phyloP scores from a whole-genome alignment of 2,113 vertebrate species.

The Psittacus erithacus region DNA sequence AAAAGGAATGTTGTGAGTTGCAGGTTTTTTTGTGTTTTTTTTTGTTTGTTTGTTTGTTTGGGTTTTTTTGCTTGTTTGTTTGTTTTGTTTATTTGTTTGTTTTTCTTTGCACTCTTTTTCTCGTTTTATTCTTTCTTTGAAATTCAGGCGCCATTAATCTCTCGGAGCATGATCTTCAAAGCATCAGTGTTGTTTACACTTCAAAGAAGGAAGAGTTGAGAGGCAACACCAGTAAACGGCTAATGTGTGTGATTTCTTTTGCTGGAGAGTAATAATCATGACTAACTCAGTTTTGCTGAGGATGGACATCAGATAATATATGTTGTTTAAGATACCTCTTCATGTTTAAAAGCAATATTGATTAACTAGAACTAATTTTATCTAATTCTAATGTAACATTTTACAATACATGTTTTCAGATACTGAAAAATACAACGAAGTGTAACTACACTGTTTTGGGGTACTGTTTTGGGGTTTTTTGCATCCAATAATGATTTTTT shows the following conservation, averaged over 20 bases:
- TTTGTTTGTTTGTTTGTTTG: too few relatives aligned
- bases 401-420: not conserved
- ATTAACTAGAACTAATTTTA: not conserved
- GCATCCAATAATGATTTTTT: not conserved
- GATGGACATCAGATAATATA: not conserved
- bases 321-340: not conserved
- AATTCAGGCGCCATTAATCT: not conserved
- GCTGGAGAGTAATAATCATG: not conserved
- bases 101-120: not conserved
- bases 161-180: not conserved
- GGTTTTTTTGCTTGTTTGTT: too few relatives aligned
- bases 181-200: not conserved
- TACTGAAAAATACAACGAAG: not conserved
- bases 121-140: not conserved
- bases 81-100: not conserved
- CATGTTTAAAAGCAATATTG: not conserved
- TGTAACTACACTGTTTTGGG: not conserved
- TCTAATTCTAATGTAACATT: not conserved
- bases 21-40: too few relatives aligned
- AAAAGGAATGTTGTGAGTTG: not conserved
- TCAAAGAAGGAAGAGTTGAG: not conserved
- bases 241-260: not conserved
- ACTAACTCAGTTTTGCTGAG: not conserved
- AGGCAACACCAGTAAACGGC: not conserved
- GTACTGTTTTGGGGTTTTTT: not conserved